Conservation (phyloP, 2,888 invertebrate species). For the Leptopilina syphax region DNA sequence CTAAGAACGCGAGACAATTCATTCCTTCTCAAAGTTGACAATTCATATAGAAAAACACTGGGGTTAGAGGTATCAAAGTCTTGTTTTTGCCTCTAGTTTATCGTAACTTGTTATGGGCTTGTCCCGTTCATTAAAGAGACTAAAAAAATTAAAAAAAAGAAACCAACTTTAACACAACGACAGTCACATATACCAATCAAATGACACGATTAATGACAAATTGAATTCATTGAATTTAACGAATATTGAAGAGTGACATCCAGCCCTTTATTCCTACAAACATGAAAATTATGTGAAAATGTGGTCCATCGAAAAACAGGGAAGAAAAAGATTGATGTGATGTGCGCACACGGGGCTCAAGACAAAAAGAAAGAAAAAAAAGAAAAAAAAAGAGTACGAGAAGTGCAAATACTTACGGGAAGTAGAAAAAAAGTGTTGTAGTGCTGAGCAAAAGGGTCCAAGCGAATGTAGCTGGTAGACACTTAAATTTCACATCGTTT, state of each 20-base stretch:
- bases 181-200: not conserved
- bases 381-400: constrained; percentile 38
- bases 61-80: constrained; percentile 9
- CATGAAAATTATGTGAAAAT: constrained; percentile 2
- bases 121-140: constrained; percentile 19
- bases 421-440: constrained; percentile 96
- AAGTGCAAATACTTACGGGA: constrained; percentile 88
- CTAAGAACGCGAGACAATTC: not conserved
- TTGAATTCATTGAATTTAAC: not conserved
- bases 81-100: constrained; percentile 28
- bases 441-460: constrained; percentile 97
- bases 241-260: constrained; percentile 8
- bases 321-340: constrained; percentile 26
- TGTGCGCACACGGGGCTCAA: not conserved
- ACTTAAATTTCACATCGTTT: constrained; percentile 97
- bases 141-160: constrained; percentile 24
- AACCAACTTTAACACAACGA: not conserved
- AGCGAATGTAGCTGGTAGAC: constrained; percentile 98
- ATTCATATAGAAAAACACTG: not conserved
- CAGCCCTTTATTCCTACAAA: not conserved
- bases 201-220: not conserved
- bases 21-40: not conserved
- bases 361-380: not conserved
- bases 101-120: constrained; percentile 36
- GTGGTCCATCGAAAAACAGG: constrained; percentile 5